Base-by-base conservation (phyloP, 2,113 vertebrate species). In the Crocuta crocuta region DNA sequence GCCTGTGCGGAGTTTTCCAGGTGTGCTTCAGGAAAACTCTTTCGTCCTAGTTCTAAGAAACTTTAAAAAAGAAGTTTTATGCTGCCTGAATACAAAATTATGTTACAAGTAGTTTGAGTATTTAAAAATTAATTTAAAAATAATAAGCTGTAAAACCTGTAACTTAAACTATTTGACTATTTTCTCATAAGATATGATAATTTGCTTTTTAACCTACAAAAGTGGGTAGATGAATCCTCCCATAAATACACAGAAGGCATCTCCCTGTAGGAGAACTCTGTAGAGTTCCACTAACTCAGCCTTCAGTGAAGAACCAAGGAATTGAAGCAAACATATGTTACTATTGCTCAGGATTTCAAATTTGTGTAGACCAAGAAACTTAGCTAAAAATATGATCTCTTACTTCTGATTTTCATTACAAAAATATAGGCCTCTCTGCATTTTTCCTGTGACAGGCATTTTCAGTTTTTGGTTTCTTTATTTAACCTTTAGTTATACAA, bases 91-190 rank as follows among this genome's bases (percentile, higher is more conserved):
- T 70, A 86, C 17, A 74, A 74, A 93, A 82, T 93, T 63, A 71
- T 61, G 26, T 91, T 73, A 91, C 70, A 91, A 8, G 11, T 31
- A 63, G 11, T 74, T 19, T 15, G 48, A 76, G 1, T 94, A 86
- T 93, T 74, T 80, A 63, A 76, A 95, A 92, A 89, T 35, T 70
- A 81, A 68, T 78, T 71, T 43, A 4, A 97, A 92, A 92, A 86
- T 76, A 92, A 86, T 70, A 39, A 7, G 39, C 58, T 80, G 28
- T 85, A 50, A 85, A 85, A 81, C 85, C n/a, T 58, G 4, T 55
- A 65, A 83, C 66, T 7, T 91, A 86, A 87, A 65, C 28, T 19
- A 31, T 33, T 74, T 88, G 65, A 92, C 45, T 94, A 61, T 43
- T 68, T 88, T 95, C 39, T 45, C 17, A 45, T 68, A 92, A 83